Evolutionary conservation across 2,797 vertebrate genomes (phyloP).

Genomic region (Platalea minor): DNA sequence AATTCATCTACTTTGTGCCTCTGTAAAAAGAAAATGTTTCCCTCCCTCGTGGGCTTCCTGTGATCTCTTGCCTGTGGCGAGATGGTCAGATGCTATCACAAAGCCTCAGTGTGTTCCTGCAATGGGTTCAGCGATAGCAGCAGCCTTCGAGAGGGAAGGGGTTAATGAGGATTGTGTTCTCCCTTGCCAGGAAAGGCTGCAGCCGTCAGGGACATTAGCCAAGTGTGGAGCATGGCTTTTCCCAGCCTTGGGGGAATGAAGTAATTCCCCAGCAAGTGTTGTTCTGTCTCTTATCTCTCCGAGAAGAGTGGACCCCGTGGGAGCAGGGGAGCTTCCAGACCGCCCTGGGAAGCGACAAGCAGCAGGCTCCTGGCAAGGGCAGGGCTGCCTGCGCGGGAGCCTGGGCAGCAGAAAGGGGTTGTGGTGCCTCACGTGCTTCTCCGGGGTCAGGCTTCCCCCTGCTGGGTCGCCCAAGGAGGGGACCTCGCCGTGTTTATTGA

Average conservation of each 20-base stretch:
- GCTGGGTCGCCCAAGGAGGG: neutral
- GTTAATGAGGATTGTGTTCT: neutral
- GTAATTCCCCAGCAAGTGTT: conserved; percentile 49
- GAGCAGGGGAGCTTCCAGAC: conserved; percentile 19
- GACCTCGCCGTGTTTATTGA: accelerated
- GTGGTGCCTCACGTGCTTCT: neutral
- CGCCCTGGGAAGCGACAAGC: neutral
- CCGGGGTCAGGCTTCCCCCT: neutral
- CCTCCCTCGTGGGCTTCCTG: neutral
- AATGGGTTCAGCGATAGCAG: neutral
- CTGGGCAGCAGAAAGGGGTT: neutral
- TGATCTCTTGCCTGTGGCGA: neutral
- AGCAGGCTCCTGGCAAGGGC: neutral
- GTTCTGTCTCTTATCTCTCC: conserved; percentile 41
- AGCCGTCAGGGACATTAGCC: neutral
- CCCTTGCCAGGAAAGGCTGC: conserved; percentile 34
- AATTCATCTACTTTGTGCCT: neutral
- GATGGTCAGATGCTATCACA: neutral
- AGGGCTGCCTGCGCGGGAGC: neutral
- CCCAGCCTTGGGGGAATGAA: conserved; percentile 51
- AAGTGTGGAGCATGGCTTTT: conserved; percentile 27
- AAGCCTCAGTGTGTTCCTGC: neutral
- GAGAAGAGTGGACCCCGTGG: neutral
- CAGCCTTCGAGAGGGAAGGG: neutral
- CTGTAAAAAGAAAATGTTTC: neutral